These are phyloP conservation scores for Pluvialis apricaria DNA, from an alignment of 2,113 vertebrate genomes.

Conservation along the genomic window DNA sequence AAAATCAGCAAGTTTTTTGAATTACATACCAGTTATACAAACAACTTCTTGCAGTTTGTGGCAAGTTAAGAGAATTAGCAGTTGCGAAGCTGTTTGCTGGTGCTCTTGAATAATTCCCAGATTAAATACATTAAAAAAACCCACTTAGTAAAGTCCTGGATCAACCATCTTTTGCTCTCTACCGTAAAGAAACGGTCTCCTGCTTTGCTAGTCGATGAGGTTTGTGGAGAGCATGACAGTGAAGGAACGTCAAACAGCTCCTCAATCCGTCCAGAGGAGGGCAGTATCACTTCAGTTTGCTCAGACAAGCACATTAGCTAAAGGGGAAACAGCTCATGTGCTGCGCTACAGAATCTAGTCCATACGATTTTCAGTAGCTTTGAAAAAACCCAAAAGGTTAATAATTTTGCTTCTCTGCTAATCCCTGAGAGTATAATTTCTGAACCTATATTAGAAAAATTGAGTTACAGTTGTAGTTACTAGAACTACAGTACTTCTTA, in stretches of 20 bases:
- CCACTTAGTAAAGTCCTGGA: background rate
- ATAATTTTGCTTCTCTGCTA: background rate
- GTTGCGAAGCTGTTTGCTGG: background rate
- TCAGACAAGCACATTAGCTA: background rate
- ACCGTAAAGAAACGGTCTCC: background rate
- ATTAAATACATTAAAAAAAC: too few relatives aligned
- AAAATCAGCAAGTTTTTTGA: background rate
- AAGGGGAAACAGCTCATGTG: background rate
- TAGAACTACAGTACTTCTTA: background rate
- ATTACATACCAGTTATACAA: background rate
- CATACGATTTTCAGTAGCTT: background rate
- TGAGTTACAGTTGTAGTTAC: background rate
- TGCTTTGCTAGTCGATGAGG: background rate
- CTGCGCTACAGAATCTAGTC: background rate
- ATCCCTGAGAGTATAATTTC: background rate
- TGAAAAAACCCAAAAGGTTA: background rate
- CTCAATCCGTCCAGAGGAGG: background rate
- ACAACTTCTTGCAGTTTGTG: background rate
- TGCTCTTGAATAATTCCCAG: background rate
- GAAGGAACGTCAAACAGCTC: background rate
- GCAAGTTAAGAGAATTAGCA: background rate
- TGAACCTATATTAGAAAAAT: background rate
- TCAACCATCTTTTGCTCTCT: background rate
- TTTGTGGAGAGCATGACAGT: background rate
- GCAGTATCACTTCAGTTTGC: background rate